Base-by-base conservation (phyloP, 1,140 invertebrate genomes). In the Zaprionus inermis region DNA sequence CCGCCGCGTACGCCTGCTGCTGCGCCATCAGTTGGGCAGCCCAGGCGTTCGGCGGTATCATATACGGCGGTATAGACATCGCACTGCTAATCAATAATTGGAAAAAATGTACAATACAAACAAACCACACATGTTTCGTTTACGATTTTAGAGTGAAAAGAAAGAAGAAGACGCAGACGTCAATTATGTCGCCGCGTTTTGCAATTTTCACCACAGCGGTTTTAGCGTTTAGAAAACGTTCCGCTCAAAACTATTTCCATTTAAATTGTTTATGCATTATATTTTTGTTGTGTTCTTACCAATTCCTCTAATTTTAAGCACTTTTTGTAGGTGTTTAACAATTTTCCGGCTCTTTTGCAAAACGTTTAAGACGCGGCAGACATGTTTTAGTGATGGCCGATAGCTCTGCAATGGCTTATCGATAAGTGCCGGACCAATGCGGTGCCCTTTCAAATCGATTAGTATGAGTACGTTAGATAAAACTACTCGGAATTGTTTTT, bases 41-140 rank as follows among this genome's bases (percentile, higher is more conserved):
- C 97, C 96, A 97, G 72, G 96, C 96, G 88, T 96, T 95, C 65
- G 96, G 96, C 79, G 96, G 96, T 93, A 97, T 92, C 85, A 97
- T 93, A 92, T 97, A 97, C 46, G 97, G 97, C 78, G 96, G 96
- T 91, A 97, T 94, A 57, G 91, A 91, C 91, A 92, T 92, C 59
- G 51, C 12, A 56, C 44, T 68, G 38, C 46, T 64, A 82, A 79
- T 77, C 59, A 30, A 73, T 65, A 68, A 79, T 66, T 41, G 20
- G 5, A 44, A 68, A 11, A 66, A 60, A 38, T 65, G 65, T n/a
- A 52, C 20, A 57, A 66, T 24, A 7, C 63, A 70, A 63, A 70
- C 49, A 69, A 75, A 46, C 20, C 52, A 56, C 34, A 84, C 81
- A 73, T 66, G 69, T 76, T 69, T 77, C 32, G 30, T 65, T 59